Evolutionary conservation across 2,797 vertebrate species (phyloP).

Genomic region (Florisuga fusca): DNA sequence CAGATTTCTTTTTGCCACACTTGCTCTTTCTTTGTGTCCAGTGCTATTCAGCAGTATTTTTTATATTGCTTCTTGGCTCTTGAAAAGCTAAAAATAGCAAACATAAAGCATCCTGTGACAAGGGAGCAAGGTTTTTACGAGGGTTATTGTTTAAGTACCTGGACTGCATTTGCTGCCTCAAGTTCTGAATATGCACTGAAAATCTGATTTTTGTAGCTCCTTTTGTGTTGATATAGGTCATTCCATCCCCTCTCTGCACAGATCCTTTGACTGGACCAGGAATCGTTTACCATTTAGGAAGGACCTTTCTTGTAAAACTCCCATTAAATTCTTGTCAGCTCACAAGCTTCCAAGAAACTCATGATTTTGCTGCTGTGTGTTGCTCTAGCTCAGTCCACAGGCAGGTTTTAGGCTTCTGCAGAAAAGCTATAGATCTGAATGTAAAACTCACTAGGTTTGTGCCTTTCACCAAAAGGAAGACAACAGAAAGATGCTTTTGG

Average conservation of each 20-base stretch:
- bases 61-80: neutral
- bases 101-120: neutral
- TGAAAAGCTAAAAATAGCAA: slow-evolving; percentile 24
- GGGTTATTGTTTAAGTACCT: slow-evolving; percentile 16
- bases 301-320: neutral
- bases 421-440: neutral
- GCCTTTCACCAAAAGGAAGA: neutral
- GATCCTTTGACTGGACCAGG: neutral
- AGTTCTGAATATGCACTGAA: slow-evolving; percentile 23
- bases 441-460: neutral
- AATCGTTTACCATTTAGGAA: neutral
- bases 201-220: neutral
- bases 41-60: neutral
- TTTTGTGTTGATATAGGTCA: slow-evolving; percentile 21
- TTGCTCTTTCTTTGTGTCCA: neutral
- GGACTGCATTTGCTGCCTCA: neutral
- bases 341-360: neutral
- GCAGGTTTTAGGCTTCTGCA: neutral
- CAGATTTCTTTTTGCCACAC: neutral
- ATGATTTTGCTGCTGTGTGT: neutral
- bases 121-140: neutral
- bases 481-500: neutral
- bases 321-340: neutral
- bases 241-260: neutral
- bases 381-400: neutral